Base-by-base conservation (phyloP, 2,113 vertebrate genomes). In the Tautogolabrus adspersus region DNA sequence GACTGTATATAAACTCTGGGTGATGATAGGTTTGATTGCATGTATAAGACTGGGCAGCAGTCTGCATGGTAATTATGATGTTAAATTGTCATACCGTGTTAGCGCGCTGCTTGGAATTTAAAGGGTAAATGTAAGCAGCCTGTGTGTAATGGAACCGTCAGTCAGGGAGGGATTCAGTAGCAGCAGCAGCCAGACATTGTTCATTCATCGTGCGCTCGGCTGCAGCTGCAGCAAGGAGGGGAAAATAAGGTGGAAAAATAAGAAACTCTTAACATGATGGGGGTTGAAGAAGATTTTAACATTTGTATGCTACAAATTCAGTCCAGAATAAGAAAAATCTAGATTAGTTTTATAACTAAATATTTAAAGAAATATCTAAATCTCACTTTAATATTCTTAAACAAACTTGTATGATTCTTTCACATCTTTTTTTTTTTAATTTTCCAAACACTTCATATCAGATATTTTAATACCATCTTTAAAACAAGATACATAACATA, bases 131-230 rank as follows among this genome's bases (percentile, higher is more conserved):
- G 61, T 52, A 78, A 71, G 75, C 51, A 71, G 75, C 49, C 26
- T 58, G 61, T 54, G 38, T 12, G 77, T 75, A 81, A 89, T 84
- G 86, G 86, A 87, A 78, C 15, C 19, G 16, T 68, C 55, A 62
- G 78, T 84, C 78, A 69, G 80, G 54, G 80, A 61, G 72, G 68
- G 72, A 59, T 44, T 75, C 65, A 62, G 81, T 15, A 72, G 77
- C 54, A 60, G 60, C 73, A 42, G 79, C 74, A 69, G 89, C 91
- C 89, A 92, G 87, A 86, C 54, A 89, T 88, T 92, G 92, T 92
- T 87, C 87, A 92, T 90, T 93, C 88, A 93, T 90, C 21, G 75
- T 55, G 67, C 4, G 16, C 57, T 70, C 22, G 55, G 69, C 75
- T 42, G 65, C 77, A 71, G 85, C 87, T 82, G 75, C 65, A 62